Percentiles rank a stretch among this genome's conserved stretches.
Evolutionary conservation across 2,888 invertebrate genomes (phyloP).

Genomic region (Hypercompe scribonia): DNA sequence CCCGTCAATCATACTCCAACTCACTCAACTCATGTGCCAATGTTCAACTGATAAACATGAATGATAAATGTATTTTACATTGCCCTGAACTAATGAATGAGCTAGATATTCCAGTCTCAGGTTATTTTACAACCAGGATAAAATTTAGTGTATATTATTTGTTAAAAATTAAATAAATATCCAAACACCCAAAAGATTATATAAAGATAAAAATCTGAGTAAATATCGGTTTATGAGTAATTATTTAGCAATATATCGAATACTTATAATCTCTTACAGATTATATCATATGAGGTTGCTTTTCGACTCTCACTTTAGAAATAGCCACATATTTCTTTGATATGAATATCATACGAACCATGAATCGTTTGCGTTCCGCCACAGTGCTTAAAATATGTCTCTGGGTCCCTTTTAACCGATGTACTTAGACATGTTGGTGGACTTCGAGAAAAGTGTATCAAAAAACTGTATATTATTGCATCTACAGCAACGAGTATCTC

Average conservation of each 20-base stretch:
- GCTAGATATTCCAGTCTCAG: constrained; percentile 24
- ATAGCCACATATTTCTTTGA: not conserved
- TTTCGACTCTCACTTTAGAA: too few relatives aligned
- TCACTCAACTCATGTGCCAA: constrained; percentile 37
- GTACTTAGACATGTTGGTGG: not conserved
- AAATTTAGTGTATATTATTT: not conserved
- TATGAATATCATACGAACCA: not conserved
- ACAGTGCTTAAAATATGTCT: not conserved
- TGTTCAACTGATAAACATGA: constrained; percentile 55
- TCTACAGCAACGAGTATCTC: too few relatives aligned
- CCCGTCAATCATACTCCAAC: constrained; percentile 58
- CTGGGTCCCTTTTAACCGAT: not conserved
- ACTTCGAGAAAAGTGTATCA: not conserved
- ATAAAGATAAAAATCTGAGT: not conserved
- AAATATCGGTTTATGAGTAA: not conserved
- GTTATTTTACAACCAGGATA: not conserved
- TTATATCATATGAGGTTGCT: not conserved
- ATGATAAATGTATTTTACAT: too few relatives aligned
- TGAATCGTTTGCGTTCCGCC: not conserved
- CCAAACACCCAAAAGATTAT: not conserved
- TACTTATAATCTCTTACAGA: not conserved
- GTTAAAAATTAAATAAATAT: not conserved
- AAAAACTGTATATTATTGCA: not conserved
- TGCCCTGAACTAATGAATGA: constrained; percentile 24
- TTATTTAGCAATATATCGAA: not conserved